A percentile compares a stretch with the other conserved stretches of the same genome.
Evolutionary conservation across 2,888 invertebrate species (phyloP).

Genomic region (Tricholauxania praeusta): DNA sequence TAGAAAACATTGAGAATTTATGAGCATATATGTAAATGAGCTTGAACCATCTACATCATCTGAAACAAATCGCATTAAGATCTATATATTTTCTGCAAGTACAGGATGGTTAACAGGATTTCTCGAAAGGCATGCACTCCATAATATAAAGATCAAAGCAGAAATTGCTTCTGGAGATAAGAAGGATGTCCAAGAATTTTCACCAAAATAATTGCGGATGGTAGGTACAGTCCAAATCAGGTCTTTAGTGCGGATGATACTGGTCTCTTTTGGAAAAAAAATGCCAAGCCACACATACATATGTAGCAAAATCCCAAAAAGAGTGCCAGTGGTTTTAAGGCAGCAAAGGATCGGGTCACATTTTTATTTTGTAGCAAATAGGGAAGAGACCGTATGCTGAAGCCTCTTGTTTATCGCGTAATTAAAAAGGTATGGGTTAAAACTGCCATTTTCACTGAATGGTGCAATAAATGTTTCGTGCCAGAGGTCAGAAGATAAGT

Average conservation of each 20-base stretch:
- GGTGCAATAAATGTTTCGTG: constrained; percentile 33
- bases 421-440: constrained; percentile 49
- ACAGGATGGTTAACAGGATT: constrained; percentile 47
- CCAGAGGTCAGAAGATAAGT: constrained; percentile 41
- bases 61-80: constrained; percentile 30
- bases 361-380: constrained; percentile 54
- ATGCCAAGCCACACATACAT: no score
- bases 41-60: neutral
- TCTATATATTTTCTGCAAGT: constrained; percentile 47
- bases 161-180: constrained; percentile 10
- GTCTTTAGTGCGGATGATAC: no score
- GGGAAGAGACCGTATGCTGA: constrained; percentile 44
- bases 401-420: constrained; percentile 49
- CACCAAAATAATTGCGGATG: no score
- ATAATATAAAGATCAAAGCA: constrained; percentile 9
- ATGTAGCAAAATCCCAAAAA: no score
- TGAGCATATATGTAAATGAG: constrained; percentile 40
- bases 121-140: constrained; percentile 53
- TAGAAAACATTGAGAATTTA: constrained; percentile 45
- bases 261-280: no score
- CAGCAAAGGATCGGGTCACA: constrained; percentile 38
- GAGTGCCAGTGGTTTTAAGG: neutral
- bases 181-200: constrained; percentile 2
- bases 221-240: no score
- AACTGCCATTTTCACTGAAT: constrained; percentile 42